These are phyloP conservation scores for Anguilla obscura DNA, from an alignment of 2,797 vertebrate species.

Conservation along the genomic window DNA sequence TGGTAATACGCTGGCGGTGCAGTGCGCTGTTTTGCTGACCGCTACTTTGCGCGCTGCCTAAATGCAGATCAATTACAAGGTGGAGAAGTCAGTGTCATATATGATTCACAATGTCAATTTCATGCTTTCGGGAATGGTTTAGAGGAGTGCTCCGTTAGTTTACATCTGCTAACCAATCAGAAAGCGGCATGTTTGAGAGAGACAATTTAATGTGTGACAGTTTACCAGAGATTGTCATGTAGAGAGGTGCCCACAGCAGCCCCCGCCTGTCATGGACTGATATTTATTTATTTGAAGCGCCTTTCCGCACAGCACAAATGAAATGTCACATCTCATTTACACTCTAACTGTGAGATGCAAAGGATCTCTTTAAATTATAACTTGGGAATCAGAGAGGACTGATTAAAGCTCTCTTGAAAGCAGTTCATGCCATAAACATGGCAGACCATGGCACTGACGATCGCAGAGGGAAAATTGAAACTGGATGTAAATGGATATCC, in stretches of 20 bases:
- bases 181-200: slow-evolving; percentile 82
- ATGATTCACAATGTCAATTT: slow-evolving; percentile 99
- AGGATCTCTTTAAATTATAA: slow-evolving; percentile 68
- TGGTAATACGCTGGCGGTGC: not conserved
- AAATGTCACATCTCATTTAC: slow-evolving; percentile 75
- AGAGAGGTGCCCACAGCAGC: slow-evolving; percentile 69
- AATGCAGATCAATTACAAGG: slow-evolving; percentile 94
- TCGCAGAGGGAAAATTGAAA: slow-evolving; percentile 26
- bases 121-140: slow-evolving; percentile 94
- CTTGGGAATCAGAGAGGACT: slow-evolving; percentile 63
- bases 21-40: slow-evolving; percentile 36
- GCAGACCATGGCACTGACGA: slow-evolving; percentile 23
- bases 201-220: slow-evolving; percentile 96
- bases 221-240: slow-evolving; percentile 86
- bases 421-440: slow-evolving; percentile 38
- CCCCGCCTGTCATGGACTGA: slow-evolving; percentile 78
- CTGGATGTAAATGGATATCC: slow-evolving; percentile 27
- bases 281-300: slow-evolving; percentile 88
- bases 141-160: slow-evolving; percentile 89
- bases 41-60: slow-evolving; percentile 62
- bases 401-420: slow-evolving; percentile 69
- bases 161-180: slow-evolving; percentile 99
- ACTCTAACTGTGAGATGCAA: slow-evolving; percentile 58
- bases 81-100: slow-evolving; percentile 94
- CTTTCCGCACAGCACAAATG: slow-evolving; percentile 64